Conservation (phyloP, 1,140 invertebrate genomes). For the Zaprionus kolodkinae region DNA sequence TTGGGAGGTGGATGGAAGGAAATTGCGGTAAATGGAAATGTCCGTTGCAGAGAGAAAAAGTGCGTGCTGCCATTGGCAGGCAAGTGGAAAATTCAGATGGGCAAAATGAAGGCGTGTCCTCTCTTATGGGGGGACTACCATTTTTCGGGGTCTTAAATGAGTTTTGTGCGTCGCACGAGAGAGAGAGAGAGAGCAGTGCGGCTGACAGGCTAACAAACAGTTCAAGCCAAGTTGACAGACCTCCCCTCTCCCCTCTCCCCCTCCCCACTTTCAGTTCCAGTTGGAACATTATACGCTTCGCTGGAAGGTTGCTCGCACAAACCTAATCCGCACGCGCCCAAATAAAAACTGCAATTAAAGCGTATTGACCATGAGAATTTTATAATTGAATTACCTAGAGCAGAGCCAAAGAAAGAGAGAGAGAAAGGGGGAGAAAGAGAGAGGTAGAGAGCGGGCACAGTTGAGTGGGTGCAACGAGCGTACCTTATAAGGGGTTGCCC, state of each 20-base stretch:
- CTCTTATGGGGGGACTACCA: neutral
- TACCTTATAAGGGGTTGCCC: constrained; percentile 36
- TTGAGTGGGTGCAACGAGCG: constrained; percentile 8
- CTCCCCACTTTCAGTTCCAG: constrained; percentile 16
- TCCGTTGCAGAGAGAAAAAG: constrained; percentile 60
- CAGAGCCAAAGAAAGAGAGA: neutral
- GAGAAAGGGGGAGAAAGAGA: neutral
- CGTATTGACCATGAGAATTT: constrained; percentile 80
- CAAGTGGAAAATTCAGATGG: neutral
- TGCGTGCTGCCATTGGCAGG: constrained; percentile 32
- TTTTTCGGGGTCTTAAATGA: constrained; percentile 67
- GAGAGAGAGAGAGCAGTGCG: constrained; percentile 33
- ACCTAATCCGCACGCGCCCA: constrained; percentile 43
- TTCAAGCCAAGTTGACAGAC: neutral
- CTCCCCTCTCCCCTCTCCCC: neutral
- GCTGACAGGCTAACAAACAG: constrained; percentile 36
- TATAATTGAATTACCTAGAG: constrained; percentile 76
- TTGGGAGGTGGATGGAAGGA: constrained; percentile 12
- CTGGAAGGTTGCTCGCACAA: constrained; percentile 28
- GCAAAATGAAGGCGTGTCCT: constrained; percentile 17
- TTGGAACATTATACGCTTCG: constrained; percentile 16
- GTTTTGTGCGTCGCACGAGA: constrained; percentile 43
- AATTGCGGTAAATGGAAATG: constrained; percentile 73
- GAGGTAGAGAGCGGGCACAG: neutral
- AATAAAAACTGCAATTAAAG: constrained; percentile 80